Conservation (phyloP, 2,888 invertebrate species). For the Andrena bicolor region DNA sequence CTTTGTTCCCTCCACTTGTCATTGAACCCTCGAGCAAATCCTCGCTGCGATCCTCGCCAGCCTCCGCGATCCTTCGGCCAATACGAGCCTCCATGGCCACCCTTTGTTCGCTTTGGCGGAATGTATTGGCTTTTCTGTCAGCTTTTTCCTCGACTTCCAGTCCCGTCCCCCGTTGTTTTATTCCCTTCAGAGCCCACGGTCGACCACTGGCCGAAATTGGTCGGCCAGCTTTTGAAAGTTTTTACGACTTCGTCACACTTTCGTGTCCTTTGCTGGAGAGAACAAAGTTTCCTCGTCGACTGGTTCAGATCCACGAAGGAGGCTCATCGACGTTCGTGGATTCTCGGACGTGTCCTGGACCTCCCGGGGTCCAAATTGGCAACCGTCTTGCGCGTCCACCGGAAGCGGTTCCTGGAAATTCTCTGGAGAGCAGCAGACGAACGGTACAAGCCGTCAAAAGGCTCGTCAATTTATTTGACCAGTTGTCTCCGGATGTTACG, state of each 20-base stretch:
- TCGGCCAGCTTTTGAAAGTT: conserved; percentile 42
- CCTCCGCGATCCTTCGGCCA: conserved; percentile 55
- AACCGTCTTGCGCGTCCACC: neutral
- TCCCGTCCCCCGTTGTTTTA: conserved; percentile 51
- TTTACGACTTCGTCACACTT: conserved; percentile 38
- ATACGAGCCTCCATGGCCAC: conserved; percentile 51
- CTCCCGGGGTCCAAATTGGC: neutral
- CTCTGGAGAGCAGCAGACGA: neutral
- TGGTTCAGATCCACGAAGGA: neutral
- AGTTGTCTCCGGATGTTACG: conserved; percentile 4
- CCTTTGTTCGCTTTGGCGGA: conserved; percentile 63
- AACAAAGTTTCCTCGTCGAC: conserved; percentile 15
- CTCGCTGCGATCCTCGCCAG: conserved; percentile 43
- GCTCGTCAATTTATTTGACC: conserved; percentile 49
- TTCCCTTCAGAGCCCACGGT: conserved; percentile 39
- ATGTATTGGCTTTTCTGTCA: conserved; percentile 47
- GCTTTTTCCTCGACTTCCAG: conserved; percentile 63
- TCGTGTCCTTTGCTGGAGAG: conserved; percentile 12
- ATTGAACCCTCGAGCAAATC: conserved; percentile 50
- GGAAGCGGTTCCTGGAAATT: conserved; percentile 45
- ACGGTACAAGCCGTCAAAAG: conserved; percentile 35
- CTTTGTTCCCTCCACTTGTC: conserved; percentile 35
- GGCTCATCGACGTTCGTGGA: neutral
- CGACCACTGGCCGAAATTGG: conserved; percentile 47
- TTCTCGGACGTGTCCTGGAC: neutral